Conservation (phyloP, 2,888 invertebrate genomes). For the Ophion costatus region DNA sequence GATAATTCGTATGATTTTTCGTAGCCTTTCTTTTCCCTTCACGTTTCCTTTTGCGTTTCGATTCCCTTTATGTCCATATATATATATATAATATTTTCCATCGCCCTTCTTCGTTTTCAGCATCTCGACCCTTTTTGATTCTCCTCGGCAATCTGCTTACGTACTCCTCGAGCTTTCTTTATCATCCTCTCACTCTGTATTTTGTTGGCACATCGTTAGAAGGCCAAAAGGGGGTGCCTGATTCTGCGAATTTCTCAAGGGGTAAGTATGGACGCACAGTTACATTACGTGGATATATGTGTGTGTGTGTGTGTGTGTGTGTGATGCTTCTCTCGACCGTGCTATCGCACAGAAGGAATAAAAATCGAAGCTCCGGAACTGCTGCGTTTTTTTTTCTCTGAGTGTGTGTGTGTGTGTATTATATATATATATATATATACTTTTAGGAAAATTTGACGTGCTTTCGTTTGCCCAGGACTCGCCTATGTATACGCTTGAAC, state of each 20-base stretch:
- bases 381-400: conserved; percentile 30
- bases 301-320: neutral
- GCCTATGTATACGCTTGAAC: conserved; percentile 53
- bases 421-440: neutral
- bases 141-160: conserved; percentile 80
- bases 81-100: conserved; percentile 36
- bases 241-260: conserved; percentile 67
- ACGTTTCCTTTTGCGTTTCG: conserved; percentile 40
- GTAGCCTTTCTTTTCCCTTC: conserved; percentile 57
- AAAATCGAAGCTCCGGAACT: conserved; percentile 55
- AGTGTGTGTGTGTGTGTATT: conserved; percentile 8
- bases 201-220: conserved; percentile 83
- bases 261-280: conserved; percentile 5
- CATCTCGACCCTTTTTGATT: conserved; percentile 62
- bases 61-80: conserved; percentile 61
- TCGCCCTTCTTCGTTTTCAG: conserved; percentile 50
- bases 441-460: conserved; percentile 36
- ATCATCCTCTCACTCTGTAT: conserved; percentile 77
- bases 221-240: conserved; percentile 77
- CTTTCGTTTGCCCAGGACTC: conserved; percentile 55
- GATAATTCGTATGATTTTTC: conserved; percentile 72
- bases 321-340: conserved; percentile 32
- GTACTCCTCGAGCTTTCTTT: conserved; percentile 75
- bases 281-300: conserved; percentile 11
- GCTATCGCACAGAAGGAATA: conserved; percentile 44